Conservation (phyloP, 2,797 vertebrate species). For the Aplochiton taeniatus region DNA sequence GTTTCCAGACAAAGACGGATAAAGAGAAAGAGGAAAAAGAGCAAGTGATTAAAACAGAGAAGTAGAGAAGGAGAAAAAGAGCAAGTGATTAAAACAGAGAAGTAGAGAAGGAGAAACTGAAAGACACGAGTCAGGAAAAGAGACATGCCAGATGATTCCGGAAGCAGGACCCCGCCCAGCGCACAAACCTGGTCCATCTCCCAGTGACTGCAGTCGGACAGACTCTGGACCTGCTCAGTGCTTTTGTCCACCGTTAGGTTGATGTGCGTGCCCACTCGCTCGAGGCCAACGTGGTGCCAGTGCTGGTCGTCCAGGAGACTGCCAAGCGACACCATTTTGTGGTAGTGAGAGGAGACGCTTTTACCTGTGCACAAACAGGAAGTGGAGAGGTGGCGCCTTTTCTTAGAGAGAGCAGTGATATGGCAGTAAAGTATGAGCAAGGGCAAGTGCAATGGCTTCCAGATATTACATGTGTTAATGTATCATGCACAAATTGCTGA, state of each 20-base stretch:
- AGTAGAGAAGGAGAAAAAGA: too few species aligned
- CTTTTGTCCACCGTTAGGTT: constrained; percentile 92
- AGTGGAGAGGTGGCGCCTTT: neutral
- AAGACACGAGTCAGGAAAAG: neutral
- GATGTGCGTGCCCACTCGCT: constrained; percentile 79
- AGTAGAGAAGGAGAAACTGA: neutral
- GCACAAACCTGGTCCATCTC: constrained; percentile 88
- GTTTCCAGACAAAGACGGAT: too few species aligned
- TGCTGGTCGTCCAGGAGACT: constrained; percentile 93
- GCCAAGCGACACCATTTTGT: constrained; percentile 77
- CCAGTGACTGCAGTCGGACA: constrained; percentile 79
- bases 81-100: too few species aligned
- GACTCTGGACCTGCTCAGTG: constrained; percentile 77
- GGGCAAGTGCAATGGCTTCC: too few species aligned
- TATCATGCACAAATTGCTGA: too few species aligned
- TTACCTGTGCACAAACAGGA: constrained; percentile 46
- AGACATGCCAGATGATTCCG: neutral
- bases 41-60: too few species aligned
- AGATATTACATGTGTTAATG: too few species aligned
- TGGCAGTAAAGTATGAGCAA: too few species aligned
- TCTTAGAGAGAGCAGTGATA: neutral
- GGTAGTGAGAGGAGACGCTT: constrained; percentile 55
- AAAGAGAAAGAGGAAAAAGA: too few species aligned
- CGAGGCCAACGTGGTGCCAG: constrained; percentile 87
- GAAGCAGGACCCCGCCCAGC: constrained; percentile 23